Conservation (phyloP, 1,140 invertebrate species). For the Teleopsis dalmanni region DNA sequence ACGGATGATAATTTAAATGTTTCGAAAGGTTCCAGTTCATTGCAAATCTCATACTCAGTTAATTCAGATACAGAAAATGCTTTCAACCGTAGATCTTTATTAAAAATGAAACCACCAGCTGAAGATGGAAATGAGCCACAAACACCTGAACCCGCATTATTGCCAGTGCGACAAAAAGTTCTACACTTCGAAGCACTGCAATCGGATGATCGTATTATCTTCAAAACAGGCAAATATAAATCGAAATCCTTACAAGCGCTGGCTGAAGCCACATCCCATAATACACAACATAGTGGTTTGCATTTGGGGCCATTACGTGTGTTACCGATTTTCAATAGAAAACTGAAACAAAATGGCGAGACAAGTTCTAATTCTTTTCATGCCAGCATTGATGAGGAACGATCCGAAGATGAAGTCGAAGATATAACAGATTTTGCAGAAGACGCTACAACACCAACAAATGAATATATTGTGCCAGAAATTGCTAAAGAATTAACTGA, state of each 20-base stretch:
- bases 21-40: constrained; percentile 14
- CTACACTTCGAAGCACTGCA: constrained; percentile 31
- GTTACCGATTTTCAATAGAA: neutral
- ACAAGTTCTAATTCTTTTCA: constrained; percentile 6
- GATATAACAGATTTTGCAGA: constrained; percentile 34
- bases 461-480: neutral
- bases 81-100: constrained; percentile 23
- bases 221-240: constrained; percentile 6
- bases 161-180: constrained; percentile 36
- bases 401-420: constrained; percentile 39
- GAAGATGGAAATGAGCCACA: neutral
- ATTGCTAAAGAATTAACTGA: constrained; percentile 3
- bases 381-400: constrained; percentile 34
- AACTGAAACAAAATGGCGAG: too few relatives aligned
- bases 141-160: constrained; percentile 24
- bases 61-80: constrained; percentile 33
- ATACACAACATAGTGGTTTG: too few relatives aligned
- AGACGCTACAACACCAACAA: constrained; percentile 7
- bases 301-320: neutral
- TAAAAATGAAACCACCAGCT: constrained; percentile 24
- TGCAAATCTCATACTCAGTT: constrained; percentile 29
- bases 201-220: constrained; percentile 5
- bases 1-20: too few relatives aligned
- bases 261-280: too few relatives aligned
- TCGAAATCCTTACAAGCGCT: constrained; percentile 3